Conservation (phyloP, 2,888 invertebrate genomes). For the Drosophila formosana region DNA sequence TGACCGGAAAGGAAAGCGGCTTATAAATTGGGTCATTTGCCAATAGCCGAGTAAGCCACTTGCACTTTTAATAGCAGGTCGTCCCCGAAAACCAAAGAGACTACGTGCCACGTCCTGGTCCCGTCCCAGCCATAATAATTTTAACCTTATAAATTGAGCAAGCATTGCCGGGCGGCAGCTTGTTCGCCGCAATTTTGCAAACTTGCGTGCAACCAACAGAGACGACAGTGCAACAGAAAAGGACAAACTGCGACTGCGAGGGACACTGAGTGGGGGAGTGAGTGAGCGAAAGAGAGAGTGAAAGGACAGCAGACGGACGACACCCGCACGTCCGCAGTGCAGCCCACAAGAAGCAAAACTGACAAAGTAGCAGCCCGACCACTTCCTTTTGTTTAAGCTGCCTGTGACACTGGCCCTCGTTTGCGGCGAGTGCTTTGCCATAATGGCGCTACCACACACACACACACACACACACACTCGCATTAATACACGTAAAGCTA, state of each 20-base stretch:
- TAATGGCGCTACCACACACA: constrained; percentile 64
- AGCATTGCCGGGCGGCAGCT: constrained; percentile 37
- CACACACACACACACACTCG: constrained; percentile 30
- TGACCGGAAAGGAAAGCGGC: constrained; percentile 76
- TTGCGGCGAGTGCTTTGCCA: constrained; percentile 58
- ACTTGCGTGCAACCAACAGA: constrained; percentile 78
- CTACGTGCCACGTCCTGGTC: constrained; percentile 40
- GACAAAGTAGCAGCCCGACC: constrained; percentile 80
- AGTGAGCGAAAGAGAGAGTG: not conserved
- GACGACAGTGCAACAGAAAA: constrained; percentile 18
- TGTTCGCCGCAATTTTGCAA: constrained; percentile 77
- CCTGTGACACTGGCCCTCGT: constrained; percentile 70
- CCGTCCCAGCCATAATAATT: constrained; percentile 62
- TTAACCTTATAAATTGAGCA: constrained; percentile 80
- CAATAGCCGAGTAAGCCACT: constrained; percentile 73
- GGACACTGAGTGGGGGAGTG: too few species aligned
- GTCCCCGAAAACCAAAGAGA: constrained; percentile 32
- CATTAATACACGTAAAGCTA: constrained; percentile 10
- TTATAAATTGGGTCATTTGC: constrained; percentile 79
- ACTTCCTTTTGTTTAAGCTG: constrained; percentile 81
- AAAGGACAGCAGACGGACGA: constrained; percentile 60
- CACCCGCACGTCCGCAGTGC: constrained; percentile 71
- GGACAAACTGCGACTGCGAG: not conserved
- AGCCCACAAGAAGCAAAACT: constrained; percentile 66
- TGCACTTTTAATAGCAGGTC: constrained; percentile 78